Evolutionary conservation across 2,888 invertebrate species (phyloP), one percentile per base, ranked within the genome.

Genomic region (Hydraecia micacea): DNA sequence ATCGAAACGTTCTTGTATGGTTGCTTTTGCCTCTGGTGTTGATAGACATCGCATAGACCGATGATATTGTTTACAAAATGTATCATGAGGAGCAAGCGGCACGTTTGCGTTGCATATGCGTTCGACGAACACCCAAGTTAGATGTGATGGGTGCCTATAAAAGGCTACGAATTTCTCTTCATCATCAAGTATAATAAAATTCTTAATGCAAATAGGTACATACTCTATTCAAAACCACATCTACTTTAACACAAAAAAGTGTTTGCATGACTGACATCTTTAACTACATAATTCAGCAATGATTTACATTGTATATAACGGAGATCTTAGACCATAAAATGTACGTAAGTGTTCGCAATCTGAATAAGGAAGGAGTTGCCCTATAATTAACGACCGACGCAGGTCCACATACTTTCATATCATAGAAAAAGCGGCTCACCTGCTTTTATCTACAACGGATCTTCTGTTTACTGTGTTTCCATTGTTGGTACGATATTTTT

Each of bases 391-490:
- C 91, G 80, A 88, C 88, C 91, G 92, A 87, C 90, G 91, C 83
- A 92, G 90, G 89, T 93, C 94, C 90, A 93, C 94, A 95, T 95
- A 93, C 94, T 93, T 94, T 92, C 92, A 88, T 85, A 88, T 90
- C 91, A 88, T 81, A 90, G 89, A 96, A 95, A 94, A 95, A 95
- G 93, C 92, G 82, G 95, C 87, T 95, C 94, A 95, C 95, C 95
- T 93, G 94, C 89, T 94, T 93, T 91, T 91, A 91, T 92, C 91
- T 90, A 86, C 91, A 76, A 86, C 92, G 94, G 94, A 94, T 93
- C 91, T 92, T 87, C 83, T 83, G 82, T 83, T 75, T 79, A 79
- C 52, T 63, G 55, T 76, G 89, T 92, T 85, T 91, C 89, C 92
- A 92, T 91, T 84, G 75, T 85, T 85, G 11, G 58, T 65, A 81